Evolutionary conservation across 2,888 invertebrate species (phyloP), one percentile per base, ranked within the genome.

Genomic region (Abrostola tripartita): DNA sequence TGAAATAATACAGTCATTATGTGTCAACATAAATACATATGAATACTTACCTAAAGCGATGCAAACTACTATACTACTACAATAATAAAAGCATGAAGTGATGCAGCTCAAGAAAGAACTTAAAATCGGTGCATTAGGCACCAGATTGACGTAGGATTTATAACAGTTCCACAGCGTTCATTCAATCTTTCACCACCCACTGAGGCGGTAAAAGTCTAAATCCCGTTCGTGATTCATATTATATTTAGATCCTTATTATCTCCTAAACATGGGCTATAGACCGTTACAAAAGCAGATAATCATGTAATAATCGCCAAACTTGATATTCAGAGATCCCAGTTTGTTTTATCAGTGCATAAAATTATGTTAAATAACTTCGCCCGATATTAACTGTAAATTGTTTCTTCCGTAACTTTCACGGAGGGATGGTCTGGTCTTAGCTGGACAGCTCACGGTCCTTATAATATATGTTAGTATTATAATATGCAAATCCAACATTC

Each of bases 141-240:
- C 78, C 61, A 73, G 75, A 73, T 68, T 52, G 63, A 62, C 67
- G 50, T 52, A 65, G 70, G 62, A 67, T 55, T 65, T 70, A 65
- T 69, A 71, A 71, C 74, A 73, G 68, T 70, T 61, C 57, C 51
- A 62, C 60, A 63, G 52, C 63, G 69, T 55, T 67, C 74, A 74
- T 76, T 79, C 71, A 74, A 74, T 77, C 73, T 63, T 74, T 76
- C 65, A 65, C 67, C 65, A 65, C 67, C 57, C 50, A 71, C 61
- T 73, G 61, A 61, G 37, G 61, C 59, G 65, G 64, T 78, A 77
- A 76, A 76, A 52, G 51, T 69, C 47, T 68, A 56, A 62, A 71
- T 57, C 59, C 53, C 59, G 49, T 60, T 61, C 38, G 52, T 60
- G 69, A 79, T 71, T 65, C 67, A 65, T 62, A 70, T 64, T 67